These are phyloP conservation scores for Pseudobourletiella spinata DNA, from an alignment of 1,140 invertebrate genomes.

Conservation along the genomic window DNA sequence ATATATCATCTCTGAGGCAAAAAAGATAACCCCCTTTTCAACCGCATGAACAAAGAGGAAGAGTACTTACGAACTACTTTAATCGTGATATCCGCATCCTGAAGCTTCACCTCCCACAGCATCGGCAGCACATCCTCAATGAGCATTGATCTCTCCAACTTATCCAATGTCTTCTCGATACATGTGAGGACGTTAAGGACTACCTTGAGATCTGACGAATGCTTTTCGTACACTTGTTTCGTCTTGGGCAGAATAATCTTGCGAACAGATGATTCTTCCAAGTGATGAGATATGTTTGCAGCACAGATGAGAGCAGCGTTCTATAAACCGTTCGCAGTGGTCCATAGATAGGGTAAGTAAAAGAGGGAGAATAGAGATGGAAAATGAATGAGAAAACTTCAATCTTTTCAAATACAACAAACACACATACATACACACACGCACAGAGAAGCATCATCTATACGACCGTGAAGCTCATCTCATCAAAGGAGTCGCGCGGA, in stretches of 20 bases:
- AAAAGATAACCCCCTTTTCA: too few relatives aligned
- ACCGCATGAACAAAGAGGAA: neutral
- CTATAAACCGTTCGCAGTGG: conserved; percentile 48
- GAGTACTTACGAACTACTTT: conserved; percentile 35
- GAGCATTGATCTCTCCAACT: conserved; percentile 77
- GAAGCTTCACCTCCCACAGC: conserved; percentile 68
- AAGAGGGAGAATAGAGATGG: too few relatives aligned
- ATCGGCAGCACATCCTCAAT: conserved; percentile 86
- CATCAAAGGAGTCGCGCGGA: too few relatives aligned
- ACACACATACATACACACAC: too few relatives aligned
- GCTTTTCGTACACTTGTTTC: conserved; percentile 77
- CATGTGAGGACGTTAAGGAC: conserved; percentile 65
- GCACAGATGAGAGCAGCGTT: conserved; percentile 82
- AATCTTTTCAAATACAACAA: too few relatives aligned
- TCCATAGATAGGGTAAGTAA: too few relatives aligned
- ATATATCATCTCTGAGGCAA: too few relatives aligned
- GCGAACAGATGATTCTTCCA: conserved; percentile 67
- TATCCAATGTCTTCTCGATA: conserved; percentile 66
- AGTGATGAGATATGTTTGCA: conserved; percentile 40
- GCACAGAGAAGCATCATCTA: too few relatives aligned
- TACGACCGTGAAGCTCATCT: too few relatives aligned
- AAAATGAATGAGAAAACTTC: too few relatives aligned
- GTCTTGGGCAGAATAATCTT: conserved; percentile 77
- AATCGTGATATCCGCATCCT: conserved; percentile 60
- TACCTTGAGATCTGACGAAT: conserved; percentile 64